A percentile compares a stretch with the other conserved stretches of the same genome.
phyloP scores from a whole-genome alignment of 1,140 invertebrate genomes.

The Rhyzopertha dominica region DNA sequence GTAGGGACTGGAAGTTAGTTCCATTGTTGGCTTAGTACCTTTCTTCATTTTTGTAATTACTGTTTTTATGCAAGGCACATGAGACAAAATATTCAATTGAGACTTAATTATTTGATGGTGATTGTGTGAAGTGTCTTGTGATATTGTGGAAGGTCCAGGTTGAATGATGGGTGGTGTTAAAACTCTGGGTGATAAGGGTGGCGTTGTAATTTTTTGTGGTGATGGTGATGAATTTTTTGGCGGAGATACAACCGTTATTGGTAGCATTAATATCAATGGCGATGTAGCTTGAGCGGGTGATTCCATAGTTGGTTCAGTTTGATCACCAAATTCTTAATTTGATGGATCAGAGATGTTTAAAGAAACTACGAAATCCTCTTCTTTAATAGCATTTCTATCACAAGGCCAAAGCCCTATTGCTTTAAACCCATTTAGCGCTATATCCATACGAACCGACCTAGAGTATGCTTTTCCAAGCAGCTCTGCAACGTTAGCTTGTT shows the following conservation, averaged over 20 bases:
- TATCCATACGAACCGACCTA: slow-evolving; percentile 34
- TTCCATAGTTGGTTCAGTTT: not conserved
- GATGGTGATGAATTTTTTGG: slow-evolving; percentile 5
- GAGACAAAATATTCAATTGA: slow-evolving; percentile 12
- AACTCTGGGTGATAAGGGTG: slow-evolving; percentile 4
- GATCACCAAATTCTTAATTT: not conserved
- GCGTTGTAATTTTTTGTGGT: not conserved
- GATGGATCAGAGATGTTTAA: not conserved
- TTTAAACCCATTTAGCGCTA: slow-evolving; percentile 35
- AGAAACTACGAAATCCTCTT: slow-evolving; percentile 17
- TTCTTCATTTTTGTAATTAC: slow-evolving; percentile 11
- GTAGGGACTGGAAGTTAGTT: slow-evolving; percentile 16
- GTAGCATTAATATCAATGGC: not conserved
- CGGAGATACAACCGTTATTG: slow-evolving; percentile 2
- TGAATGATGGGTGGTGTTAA: slow-evolving; percentile 6
- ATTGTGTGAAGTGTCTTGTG: too few relatives aligned
- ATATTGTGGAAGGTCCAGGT: slow-evolving; percentile 8
- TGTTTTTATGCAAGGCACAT: slow-evolving; percentile 14
- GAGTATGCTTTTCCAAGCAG: slow-evolving; percentile 34
- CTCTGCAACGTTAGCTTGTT: slow-evolving; percentile 29
- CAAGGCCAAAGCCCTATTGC: slow-evolving; percentile 35
- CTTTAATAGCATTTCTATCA: slow-evolving; percentile 26
- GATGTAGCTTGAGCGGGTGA: not conserved
- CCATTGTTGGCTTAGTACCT: slow-evolving; percentile 14
- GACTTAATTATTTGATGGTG: slow-evolving; percentile 12